Evolutionary conservation across 2,797 vertebrate genomes (phyloP).

Genomic region (Protonibea diacanthus): DNA sequence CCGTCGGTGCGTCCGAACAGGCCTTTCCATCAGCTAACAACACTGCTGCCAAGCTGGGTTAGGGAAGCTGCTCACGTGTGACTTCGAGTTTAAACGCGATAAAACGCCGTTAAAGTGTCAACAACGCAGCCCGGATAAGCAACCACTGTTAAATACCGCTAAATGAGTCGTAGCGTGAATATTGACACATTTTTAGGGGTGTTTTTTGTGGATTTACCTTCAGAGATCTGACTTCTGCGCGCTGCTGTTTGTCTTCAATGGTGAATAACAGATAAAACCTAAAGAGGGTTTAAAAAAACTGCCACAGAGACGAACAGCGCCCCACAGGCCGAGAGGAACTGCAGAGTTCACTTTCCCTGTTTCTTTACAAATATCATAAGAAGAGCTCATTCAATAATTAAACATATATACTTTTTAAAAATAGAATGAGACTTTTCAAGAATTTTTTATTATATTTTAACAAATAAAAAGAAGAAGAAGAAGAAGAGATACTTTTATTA

Average conservation of each 20-base stretch:
- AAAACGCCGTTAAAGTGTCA: fast-evolving
- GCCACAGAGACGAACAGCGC: not conserved
- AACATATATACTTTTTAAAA: not conserved
- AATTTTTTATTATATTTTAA: too few relatives aligned
- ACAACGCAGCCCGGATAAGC: fast-evolving
- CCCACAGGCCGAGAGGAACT: slow-evolving; percentile 27
- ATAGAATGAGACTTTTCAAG: too few relatives aligned
- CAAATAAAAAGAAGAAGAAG: too few relatives aligned
- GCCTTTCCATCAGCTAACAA: slow-evolving; percentile 59
- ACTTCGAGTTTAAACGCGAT: not conserved
- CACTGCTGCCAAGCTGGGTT: slow-evolving; percentile 29
- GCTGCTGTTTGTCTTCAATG: slow-evolving; percentile 57
- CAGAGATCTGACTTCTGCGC: slow-evolving; percentile 32
- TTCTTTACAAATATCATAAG: too few relatives aligned
- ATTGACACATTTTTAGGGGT: fast-evolving
- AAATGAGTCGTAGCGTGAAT: fast-evolving
- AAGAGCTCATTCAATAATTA: not conserved
- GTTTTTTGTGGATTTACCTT: slow-evolving; percentile 57
- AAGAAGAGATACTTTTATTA: too few relatives aligned
- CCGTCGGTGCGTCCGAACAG: not conserved
- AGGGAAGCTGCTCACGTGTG: slow-evolving; percentile 11
- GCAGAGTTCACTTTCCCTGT: too few relatives aligned
- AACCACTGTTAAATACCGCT: fast-evolving
- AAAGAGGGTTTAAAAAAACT: not conserved
- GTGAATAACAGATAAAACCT: slow-evolving; percentile 19